Conservation (phyloP, 1,140 invertebrate genomes). For the Chrysoperla carnea region DNA sequence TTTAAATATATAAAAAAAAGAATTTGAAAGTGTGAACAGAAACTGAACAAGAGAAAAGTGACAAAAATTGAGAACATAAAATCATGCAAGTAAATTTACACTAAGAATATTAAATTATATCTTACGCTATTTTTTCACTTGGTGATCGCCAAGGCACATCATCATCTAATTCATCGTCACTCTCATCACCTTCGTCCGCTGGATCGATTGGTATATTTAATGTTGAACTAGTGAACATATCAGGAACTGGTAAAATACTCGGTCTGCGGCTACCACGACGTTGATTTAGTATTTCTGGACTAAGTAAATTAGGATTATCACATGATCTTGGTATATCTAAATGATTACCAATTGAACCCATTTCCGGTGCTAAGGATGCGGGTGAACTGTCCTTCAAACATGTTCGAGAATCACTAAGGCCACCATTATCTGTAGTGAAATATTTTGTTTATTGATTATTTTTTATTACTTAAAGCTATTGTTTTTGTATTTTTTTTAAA, state of each 20-base stretch:
- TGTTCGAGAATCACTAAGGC: constrained; percentile 36
- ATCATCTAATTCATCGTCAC: constrained; percentile 74
- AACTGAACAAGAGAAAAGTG: too few species aligned
- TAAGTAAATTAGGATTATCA: constrained; percentile 64
- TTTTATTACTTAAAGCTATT: too few species aligned
- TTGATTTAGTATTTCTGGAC: constrained; percentile 57
- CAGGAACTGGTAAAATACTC: constrained; percentile 73
- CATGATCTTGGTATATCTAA: constrained; percentile 53
- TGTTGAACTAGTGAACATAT: constrained; percentile 65
- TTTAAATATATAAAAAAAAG: too few species aligned
- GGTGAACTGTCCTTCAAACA: constrained; percentile 43
- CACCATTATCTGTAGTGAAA: constrained; percentile 7
- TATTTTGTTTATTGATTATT: neutral
- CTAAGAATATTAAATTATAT: constrained; percentile 8
- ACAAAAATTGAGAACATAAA: too few species aligned
- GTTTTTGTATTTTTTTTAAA: too few species aligned
- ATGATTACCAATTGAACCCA: constrained; percentile 49
- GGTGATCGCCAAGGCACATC: constrained; percentile 77
- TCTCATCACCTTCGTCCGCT: constrained; percentile 57
- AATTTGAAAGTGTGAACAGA: too few species aligned
- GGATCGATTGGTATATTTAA: constrained; percentile 54
- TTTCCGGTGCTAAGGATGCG: constrained; percentile 33
- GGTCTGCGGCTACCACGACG: constrained; percentile 65
- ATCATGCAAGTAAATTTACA: too few species aligned
- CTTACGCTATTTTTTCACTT: constrained; percentile 80